Evolutionary conservation across 1,140 invertebrate species (phyloP).

Genomic region (Solenopsis fugax): DNA sequence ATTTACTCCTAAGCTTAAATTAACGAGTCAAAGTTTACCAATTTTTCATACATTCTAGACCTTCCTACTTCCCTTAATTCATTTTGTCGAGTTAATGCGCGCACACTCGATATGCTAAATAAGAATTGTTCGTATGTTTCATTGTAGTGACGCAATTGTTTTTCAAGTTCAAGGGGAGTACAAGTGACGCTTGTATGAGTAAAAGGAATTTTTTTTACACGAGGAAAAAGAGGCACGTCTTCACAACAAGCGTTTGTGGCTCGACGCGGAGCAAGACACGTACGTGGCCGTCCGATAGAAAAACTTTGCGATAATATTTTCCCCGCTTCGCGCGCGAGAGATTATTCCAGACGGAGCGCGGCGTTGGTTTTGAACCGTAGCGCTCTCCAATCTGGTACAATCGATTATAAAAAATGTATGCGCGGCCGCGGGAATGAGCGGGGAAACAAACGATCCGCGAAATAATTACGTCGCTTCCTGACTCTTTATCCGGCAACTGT

Average conservation of each 20-base stretch:
- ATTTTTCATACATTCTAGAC: too few relatives aligned
- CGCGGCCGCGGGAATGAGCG: too few relatives aligned
- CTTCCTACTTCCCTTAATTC: too few relatives aligned
- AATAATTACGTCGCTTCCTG: neutral
- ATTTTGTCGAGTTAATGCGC: too few relatives aligned
- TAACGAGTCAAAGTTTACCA: too few relatives aligned
- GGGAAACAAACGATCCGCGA: neutral
- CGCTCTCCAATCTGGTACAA: neutral
- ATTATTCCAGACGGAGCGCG: neutral
- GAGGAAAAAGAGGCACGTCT: neutral
- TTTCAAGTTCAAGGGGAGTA: neutral
- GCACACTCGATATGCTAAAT: neutral
- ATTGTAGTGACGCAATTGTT: neutral
- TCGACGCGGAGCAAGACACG: neutral
- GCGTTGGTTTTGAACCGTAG: neutral
- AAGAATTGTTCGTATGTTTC: neutral
- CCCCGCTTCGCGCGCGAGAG: neutral
- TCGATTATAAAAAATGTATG: neutral
- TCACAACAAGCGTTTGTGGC: neutral
- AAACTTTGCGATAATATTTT: slow-evolving; percentile 7
- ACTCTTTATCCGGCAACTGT: neutral
- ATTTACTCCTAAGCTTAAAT: too few relatives aligned
- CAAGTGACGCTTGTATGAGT: neutral
- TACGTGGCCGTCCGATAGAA: neutral
- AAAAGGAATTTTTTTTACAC: neutral